phyloP scores from a whole-genome alignment of 2,113 vertebrate species.

The Gadus macrocephalus region DNA sequence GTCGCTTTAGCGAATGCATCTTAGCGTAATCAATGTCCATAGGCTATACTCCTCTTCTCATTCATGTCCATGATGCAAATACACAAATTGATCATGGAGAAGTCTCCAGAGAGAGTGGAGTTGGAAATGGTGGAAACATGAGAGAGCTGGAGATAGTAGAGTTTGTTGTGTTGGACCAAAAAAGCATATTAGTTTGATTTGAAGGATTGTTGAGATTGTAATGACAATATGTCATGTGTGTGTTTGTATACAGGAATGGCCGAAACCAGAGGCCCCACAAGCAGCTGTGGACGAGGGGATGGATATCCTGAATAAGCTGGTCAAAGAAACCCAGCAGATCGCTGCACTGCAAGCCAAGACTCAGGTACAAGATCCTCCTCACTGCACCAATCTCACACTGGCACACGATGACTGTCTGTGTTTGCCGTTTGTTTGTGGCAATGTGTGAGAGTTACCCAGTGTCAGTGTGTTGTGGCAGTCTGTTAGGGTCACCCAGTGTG shows the following conservation, averaged over 20 bases:
- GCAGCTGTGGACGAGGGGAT: constrained; percentile 43
- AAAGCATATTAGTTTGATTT: too few relatives aligned
- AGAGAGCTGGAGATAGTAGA: too few relatives aligned
- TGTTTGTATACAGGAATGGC: constrained; percentile 60
- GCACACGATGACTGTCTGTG: not conserved
- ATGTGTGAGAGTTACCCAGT: not conserved
- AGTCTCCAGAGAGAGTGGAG: too few relatives aligned
- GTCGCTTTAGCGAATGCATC: constrained; percentile 2
- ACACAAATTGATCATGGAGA: too few relatives aligned
- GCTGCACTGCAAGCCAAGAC: constrained; percentile 78
- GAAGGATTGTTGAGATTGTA: too few relatives aligned
- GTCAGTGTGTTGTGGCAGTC: not conserved
- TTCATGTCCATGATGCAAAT: not conserved
- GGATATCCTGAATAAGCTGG: constrained; percentile 75
- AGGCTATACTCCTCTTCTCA: not conserved
- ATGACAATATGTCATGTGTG: not conserved
- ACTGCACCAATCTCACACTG: not conserved
- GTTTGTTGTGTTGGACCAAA: too few relatives aligned
- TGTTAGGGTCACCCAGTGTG: not conserved
- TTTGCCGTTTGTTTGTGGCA: not conserved
- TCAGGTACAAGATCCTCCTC: constrained; percentile 64
- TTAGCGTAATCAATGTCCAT: not conserved
- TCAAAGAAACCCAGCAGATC: constrained; percentile 79
- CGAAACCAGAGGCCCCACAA: constrained; percentile 46
- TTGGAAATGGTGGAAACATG: too few relatives aligned